Evolutionary conservation across 2,888 invertebrate genomes (phyloP).

Genomic region (Melanophora roralis): DNA sequence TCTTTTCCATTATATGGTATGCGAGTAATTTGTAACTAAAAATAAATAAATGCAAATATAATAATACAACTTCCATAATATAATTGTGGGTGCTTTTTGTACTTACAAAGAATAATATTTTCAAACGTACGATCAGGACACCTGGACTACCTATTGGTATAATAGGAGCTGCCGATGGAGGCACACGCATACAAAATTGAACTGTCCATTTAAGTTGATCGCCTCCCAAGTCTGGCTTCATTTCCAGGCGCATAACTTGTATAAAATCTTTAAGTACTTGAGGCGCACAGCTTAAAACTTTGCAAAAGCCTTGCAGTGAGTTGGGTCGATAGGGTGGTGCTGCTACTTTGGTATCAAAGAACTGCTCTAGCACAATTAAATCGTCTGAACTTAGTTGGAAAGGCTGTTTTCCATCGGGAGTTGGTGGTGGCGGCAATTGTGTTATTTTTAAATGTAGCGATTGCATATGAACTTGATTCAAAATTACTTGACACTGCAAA

Average conservation of each 20-base stretch:
- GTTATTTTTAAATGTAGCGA: conserved; percentile 90
- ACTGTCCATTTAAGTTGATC: conserved; percentile 89
- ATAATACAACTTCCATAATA: no score
- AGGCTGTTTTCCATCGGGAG: conserved; percentile 88
- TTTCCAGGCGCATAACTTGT: conserved; percentile 81
- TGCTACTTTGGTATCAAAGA: conserved; percentile 93
- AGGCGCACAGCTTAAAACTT: conserved; percentile 89
- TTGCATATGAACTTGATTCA: conserved; percentile 93
- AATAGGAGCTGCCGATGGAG: conserved; percentile 90
- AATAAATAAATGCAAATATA: no score
- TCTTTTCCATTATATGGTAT: conserved; percentile 82
- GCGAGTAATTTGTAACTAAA: conserved; percentile 85
- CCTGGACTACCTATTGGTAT: conserved; percentile 94
- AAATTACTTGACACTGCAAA: conserved; percentile 89
- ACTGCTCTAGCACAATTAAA: conserved; percentile 92
- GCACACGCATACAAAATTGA: conserved; percentile 94
- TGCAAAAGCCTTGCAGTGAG: conserved; percentile 90
- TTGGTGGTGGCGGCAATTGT: conserved; percentile 80
- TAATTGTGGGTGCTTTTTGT: not conserved
- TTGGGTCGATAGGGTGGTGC: conserved; percentile 94
- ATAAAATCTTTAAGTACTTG: conserved; percentile 94
- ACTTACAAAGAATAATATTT: conserved; percentile 94
- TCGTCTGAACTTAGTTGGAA: conserved; percentile 90
- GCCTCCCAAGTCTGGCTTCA: conserved; percentile 81
- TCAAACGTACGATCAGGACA: conserved; percentile 89